Evolutionary conservation across 2,113 vertebrate genomes (phyloP), one percentile per base, ranked within the genome.

Genomic region (Antennarius striatus): DNA sequence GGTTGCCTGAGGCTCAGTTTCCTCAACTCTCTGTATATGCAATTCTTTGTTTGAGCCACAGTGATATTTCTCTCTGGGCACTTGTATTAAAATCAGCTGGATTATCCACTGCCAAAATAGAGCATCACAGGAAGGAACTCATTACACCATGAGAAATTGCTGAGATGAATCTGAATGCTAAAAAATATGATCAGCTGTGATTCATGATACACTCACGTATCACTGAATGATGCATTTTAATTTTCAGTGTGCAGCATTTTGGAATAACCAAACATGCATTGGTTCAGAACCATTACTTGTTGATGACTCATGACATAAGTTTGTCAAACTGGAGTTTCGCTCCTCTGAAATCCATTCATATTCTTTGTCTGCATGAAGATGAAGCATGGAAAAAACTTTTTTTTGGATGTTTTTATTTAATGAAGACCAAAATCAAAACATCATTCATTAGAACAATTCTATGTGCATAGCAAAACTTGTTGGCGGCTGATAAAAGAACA

Each of bases 191-290:
- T 74, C 52, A 75, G 45, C 53, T 72, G 17, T 56, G 81, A 77
- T 71, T 74, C 61, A 75, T 62, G 49, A 10, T 52, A 54, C 0
- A 51, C 71, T 59, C 63, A 72, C 75, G 66, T 52, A 63, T 17
- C 16, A 32, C 51, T 36, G 61, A 81, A 50, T 61, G 54, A 82
- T 72, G 71, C 67, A 47, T 40, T 81, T 62, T 73, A 48, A 81
- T 73, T 83, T 78, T 63, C 66, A 28, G 14, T 56, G 60, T 67
- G 68, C 68, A 73, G 46, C 1, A 15, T 67, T 11, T 13, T 65
- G 58, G 52, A 78, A 71, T 5, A 74, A 70, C 45, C 65, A 63
- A 67, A 64, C 63, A 51, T 22, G 30, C 16, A n/a, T 1, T 52
- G 10, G 68, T 73, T 73, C 29, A 60, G 30, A 79, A 30, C 42